Percentiles rank a stretch among this genome's conserved stretches.
Evolutionary conservation across 2,888 invertebrate genomes (phyloP).

Genomic region (Lottia gigantea): DNA sequence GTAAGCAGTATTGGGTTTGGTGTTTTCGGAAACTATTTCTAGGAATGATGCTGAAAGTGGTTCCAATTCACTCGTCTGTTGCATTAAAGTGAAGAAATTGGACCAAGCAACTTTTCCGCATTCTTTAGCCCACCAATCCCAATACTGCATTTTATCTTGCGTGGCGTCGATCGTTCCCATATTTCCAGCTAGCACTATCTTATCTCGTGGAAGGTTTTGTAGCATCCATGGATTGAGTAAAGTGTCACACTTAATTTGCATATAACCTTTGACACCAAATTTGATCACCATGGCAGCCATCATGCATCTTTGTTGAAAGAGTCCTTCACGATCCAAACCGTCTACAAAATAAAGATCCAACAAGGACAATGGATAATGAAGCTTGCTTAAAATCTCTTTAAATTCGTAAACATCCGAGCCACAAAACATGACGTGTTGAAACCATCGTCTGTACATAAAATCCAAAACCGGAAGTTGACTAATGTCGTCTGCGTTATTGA

Average conservation of each 20-base stretch:
- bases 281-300: slow-evolving; percentile 7
- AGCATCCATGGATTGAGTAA: slow-evolving; percentile 1
- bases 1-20: not conserved
- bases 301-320: not conserved
- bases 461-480: not conserved
- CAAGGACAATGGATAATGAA: not conserved
- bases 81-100: not conserved
- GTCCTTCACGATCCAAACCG: not conserved
- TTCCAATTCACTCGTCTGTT: not conserved
- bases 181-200: not conserved
- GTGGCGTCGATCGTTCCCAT: not conserved
- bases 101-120: not conserved
- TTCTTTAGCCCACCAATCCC: not conserved
- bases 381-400: not conserved
- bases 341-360: not conserved
- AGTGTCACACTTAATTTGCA: not conserved
- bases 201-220: not conserved
- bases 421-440: not conserved
- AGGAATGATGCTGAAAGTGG: not conserved
- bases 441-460: not conserved
- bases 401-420: not conserved
- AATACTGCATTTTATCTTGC: slow-evolving; percentile 1
- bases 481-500: not conserved
- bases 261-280: not conserved
- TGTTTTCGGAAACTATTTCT: not conserved